Percentiles rank a stretch among this genome's conserved stretches.
Conservation (phyloP, 2,888 invertebrate genomes). For the Aspidiotus rigidus region DNA sequence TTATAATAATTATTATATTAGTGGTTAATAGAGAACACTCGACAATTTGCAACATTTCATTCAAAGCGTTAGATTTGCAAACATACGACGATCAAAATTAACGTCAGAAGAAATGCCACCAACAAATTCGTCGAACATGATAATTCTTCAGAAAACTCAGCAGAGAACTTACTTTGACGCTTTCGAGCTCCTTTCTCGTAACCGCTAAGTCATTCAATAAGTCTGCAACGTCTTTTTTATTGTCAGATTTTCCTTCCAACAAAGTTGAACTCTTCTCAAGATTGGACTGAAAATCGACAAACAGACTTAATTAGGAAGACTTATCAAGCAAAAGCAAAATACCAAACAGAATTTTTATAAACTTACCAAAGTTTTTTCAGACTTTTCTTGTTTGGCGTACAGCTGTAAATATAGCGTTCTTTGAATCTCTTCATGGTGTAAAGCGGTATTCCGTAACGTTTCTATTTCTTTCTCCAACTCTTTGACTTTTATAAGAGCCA, state of each 20-base stretch:
- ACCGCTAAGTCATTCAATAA: conserved; percentile 72
- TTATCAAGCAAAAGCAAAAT: background rate
- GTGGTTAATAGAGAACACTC: no score
- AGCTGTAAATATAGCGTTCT: conserved; percentile 19
- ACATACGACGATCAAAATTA: no score
- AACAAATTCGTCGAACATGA: no score
- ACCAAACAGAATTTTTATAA: background rate
- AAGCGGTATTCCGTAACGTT: conserved; percentile 45
- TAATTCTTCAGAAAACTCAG: no score
- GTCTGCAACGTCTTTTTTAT: conserved; percentile 44
- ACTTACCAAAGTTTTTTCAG: conserved; percentile 19
- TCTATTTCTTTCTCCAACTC: conserved; percentile 39
- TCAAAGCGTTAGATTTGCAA: no score
- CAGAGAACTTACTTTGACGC: conserved; percentile 58
- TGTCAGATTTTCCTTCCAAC: conserved; percentile 1
- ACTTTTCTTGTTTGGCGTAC: conserved; percentile 21
- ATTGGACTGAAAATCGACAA: conserved; percentile 3
- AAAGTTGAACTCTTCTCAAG: conserved; percentile 8
- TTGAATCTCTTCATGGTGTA: conserved; percentile 26
- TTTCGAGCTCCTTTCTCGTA: conserved; percentile 77
- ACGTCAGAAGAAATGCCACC: no score
- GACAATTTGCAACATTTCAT: no score
- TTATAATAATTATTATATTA: no score
- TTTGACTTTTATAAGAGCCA: conserved; percentile 37
- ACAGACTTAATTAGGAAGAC: no score